Percentiles rank a stretch among this genome's conserved stretches.
Evolutionary conservation across 2,888 invertebrate species (phyloP).

Genomic region (Chorisops tibialis): DNA sequence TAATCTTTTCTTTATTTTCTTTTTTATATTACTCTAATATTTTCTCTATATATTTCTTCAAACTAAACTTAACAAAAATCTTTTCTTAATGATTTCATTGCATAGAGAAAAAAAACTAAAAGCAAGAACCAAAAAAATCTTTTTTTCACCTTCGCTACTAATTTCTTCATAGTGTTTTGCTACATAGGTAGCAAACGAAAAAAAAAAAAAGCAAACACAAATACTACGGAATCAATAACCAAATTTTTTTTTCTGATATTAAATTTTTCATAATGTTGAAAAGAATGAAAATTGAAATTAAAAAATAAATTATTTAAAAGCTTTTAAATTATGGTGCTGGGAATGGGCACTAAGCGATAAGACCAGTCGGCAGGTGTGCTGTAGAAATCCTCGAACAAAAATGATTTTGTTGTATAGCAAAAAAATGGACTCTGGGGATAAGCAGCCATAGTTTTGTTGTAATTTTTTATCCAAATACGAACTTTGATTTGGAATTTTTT

Average conservation of each 20-base stretch:
- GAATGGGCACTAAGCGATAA: constrained; percentile 71
- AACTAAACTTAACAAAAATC: too few relatives aligned
- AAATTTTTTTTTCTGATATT: neutral
- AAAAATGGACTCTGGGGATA: constrained; percentile 52
- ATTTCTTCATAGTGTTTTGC: constrained; percentile 5
- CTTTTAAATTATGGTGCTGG: constrained; percentile 47
- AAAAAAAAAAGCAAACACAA: neutral
- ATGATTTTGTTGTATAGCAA: constrained; percentile 25
- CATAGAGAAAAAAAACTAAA: too few relatives aligned
- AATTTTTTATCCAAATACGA: constrained; percentile 17
- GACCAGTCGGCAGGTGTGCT: constrained; percentile 63
- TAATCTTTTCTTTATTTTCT: too few relatives aligned
- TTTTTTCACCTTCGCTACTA: too few relatives aligned
- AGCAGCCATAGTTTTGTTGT: constrained; percentile 46
- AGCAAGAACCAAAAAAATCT: too few relatives aligned
- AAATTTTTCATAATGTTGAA: neutral
- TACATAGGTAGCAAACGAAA: neutral
- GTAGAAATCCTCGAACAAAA: constrained; percentile 52
- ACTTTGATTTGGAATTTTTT: neutral
- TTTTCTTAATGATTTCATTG: too few relatives aligned
- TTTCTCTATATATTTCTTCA: too few relatives aligned
- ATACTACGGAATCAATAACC: constrained; percentile 20
- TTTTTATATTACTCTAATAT: too few relatives aligned
- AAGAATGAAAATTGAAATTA: neutral
- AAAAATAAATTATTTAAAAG: constrained; percentile 10